Evolutionary conservation across 2,888 invertebrate species (phyloP), one percentile per base, ranked within the genome.

Genomic region (Pedicia rivosa): DNA sequence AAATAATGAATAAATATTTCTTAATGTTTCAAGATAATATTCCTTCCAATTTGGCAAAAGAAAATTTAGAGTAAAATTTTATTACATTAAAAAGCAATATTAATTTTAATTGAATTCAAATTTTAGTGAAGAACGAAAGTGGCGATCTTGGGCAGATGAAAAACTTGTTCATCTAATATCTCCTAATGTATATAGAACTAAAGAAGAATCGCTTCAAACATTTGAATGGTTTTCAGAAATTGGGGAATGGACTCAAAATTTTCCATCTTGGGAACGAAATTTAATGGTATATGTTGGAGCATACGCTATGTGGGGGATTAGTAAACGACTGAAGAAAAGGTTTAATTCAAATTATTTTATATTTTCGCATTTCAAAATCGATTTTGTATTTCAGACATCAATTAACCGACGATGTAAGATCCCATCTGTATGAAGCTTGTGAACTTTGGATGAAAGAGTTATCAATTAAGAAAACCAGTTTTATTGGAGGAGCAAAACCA

Each of bases 141-240:
- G 97, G 97, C 70, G 98, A 33, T 73, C 78, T 52, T 98, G 98
- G 98, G 83, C 82, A 0, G 98, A 98, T 56, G 70, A 74, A 34
- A 76, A 79, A 27, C 67, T 95, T 2, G 92, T 98, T 0, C 97
- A 95, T 55, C 76, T 79, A 1, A 65, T 98, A 24, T 95, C 97
- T 0, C 98, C 98, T 0, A 98, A 98, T 60, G 91, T 95, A 20
- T 98, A 98, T 55, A 73, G 94, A 40, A 86, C 86, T 0, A 60
- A 72, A 1, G 62, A 65, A 1, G 97, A 98, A 63, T 74, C 97
- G 0, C 58, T 90, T 15, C 79, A 90, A 55, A 84, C 97, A 0
- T 97, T 98, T 59, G 73, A 77, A 45, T 91, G 92, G 82, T 97
- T 97, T 61, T 86, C 91, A 4, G 67, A 83, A 47, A 82, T 79